Percentiles rank a stretch among this genome's conserved stretches.
Conservation (phyloP, 2,113 vertebrate species). For the Urocitellus parryii region DNA sequence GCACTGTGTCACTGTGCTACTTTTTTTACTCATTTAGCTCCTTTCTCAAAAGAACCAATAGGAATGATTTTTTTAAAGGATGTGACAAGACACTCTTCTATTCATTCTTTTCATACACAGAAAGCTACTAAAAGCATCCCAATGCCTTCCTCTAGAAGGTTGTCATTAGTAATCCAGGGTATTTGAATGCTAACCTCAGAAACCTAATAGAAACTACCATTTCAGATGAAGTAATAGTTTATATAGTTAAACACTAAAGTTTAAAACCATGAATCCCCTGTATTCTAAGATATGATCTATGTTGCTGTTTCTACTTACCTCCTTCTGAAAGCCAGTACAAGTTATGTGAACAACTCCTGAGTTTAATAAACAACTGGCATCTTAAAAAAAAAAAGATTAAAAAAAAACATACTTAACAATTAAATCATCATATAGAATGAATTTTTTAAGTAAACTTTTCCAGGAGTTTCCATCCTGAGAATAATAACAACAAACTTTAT, state of each 20-base stretch:
- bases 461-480: background rate
- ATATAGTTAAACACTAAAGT: background rate
- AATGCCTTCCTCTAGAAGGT: background rate
- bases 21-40: background rate
- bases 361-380: conserved; percentile 94
- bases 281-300: background rate
- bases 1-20: background rate
- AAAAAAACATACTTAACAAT: conserved; percentile 34
- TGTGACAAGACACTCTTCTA: background rate
- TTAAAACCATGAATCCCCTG: background rate
- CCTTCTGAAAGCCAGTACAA: conserved; percentile 96
- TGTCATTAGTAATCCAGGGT: background rate
- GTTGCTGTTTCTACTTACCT: conserved; percentile 87
- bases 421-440: background rate
- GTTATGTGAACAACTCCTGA: conserved; percentile 94
- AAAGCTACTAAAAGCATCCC: background rate
- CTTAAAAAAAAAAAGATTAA: conserved; percentile 83
- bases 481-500: conserved; percentile 9
- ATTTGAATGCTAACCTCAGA: background rate
- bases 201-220: background rate
- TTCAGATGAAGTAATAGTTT: background rate
- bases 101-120: background rate
- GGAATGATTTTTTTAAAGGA: background rate
- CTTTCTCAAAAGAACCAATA: conserved; percentile 45
- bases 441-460: conserved; percentile 8